These are phyloP conservation scores for Cerastis rubricosa DNA, from an alignment of 2,888 invertebrate species.

Conservation along the genomic window DNA sequence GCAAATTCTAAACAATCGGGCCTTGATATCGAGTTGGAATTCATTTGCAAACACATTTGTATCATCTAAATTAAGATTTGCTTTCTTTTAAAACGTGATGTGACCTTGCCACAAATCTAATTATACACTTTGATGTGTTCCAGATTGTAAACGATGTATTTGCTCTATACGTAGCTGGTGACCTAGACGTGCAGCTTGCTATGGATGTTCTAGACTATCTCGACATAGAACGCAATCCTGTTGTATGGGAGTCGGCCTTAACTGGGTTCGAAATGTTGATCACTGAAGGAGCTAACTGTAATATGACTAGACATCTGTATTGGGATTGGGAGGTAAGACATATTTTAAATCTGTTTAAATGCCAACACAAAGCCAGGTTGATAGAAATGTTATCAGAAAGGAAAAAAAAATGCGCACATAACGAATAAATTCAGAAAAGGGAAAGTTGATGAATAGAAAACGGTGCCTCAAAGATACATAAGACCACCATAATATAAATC, in stretches of 20 bases:
- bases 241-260: conserved; percentile 83
- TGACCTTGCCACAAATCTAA: conserved; percentile 25
- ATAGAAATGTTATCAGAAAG: not conserved
- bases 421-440: not conserved
- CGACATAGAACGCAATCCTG: conserved; percentile 77
- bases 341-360: not conserved
- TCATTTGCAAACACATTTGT: too few relatives aligned
- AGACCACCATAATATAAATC: too few relatives aligned
- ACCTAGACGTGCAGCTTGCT: conserved; percentile 75
- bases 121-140: conserved; percentile 52
- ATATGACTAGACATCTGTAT: conserved; percentile 79
- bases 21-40: too few relatives aligned
- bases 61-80: not conserved
- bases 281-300: conserved; percentile 75
- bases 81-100: not conserved
- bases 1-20: too few relatives aligned
- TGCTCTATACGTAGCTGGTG: conserved; percentile 84
- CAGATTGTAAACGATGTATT: conserved; percentile 87
- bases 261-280: conserved; percentile 80
- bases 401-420: not conserved
- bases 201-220: conserved; percentile 80
- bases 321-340: conserved; percentile 84
- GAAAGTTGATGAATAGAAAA: too few relatives aligned
- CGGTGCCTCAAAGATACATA: too few relatives aligned
- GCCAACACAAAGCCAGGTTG: not conserved